Conservation (phyloP, 1,140 invertebrate genomes). For the Heliothis subflexa region DNA sequence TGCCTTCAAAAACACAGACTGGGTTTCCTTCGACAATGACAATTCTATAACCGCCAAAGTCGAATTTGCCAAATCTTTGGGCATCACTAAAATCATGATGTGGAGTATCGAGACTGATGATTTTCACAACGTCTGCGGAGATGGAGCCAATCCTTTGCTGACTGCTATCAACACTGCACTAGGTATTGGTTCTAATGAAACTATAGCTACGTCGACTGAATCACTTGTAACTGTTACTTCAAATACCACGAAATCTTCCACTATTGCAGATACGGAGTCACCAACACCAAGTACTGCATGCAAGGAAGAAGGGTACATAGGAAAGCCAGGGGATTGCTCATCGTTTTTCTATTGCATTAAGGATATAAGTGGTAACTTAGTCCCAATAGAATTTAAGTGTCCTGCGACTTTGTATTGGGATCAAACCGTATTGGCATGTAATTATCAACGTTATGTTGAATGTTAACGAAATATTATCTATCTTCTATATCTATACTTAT, state of each 20-base stretch:
- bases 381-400: background rate
- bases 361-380: too few relatives aligned
- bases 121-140: constrained; percentile 88
- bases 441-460: background rate
- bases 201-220: too few relatives aligned
- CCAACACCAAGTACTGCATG: background rate
- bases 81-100: constrained; percentile 89
- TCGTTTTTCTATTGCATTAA: background rate
- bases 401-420: background rate
- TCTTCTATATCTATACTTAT: too few relatives aligned
- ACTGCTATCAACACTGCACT: constrained; percentile 69
- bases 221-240: too few relatives aligned
- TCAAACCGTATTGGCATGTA: background rate
- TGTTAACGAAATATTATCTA: too few relatives aligned
- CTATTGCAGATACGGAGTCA: too few relatives aligned
- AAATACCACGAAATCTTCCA: too few relatives aligned
- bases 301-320: background rate
- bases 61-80: constrained; percentile 84
- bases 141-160: constrained; percentile 80
- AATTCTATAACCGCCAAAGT: constrained; percentile 86
- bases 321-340: background rate
- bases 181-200: background rate
- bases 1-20: constrained; percentile 88
- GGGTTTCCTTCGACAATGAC: constrained; percentile 92
- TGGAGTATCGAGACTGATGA: constrained; percentile 93